Evolutionary conservation across 2,113 vertebrate species (phyloP).

Genomic region (Perccottus glenii): DNA sequence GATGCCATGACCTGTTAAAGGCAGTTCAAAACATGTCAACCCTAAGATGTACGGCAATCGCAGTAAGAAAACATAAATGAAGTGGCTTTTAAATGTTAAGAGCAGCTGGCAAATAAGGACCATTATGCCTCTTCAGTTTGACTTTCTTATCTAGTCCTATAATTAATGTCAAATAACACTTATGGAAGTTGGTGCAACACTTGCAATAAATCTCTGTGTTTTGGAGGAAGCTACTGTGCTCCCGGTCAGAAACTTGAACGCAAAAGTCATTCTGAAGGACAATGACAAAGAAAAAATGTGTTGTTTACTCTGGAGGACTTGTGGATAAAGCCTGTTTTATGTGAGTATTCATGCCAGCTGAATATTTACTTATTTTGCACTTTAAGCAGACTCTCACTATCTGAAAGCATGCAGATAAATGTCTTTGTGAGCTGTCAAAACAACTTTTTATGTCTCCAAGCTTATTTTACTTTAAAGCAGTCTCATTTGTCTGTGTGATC

Average conservation of each 20-base stretch:
- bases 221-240: neutral
- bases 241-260: slow-evolving; percentile 4
- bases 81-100: slow-evolving; percentile 1
- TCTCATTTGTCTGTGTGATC: slow-evolving; percentile 11
- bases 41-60: neutral
- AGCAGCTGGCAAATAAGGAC: neutral
- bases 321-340: slow-evolving; percentile 9
- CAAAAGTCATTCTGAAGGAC: slow-evolving; percentile 6
- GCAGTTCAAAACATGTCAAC: neutral
- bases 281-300: slow-evolving; percentile 4
- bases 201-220: neutral
- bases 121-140: neutral
- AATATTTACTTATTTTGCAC: slow-evolving; percentile 6
- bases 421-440: slow-evolving; percentile 19
- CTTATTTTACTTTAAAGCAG: slow-evolving; percentile 12
- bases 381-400: slow-evolving; percentile 5
- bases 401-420: slow-evolving; percentile 17
- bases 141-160: neutral
- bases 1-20: neutral
- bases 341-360: slow-evolving; percentile 7
- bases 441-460: slow-evolving; percentile 13
- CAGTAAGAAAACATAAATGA: neutral
- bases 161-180: slow-evolving; percentile 2
- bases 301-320: slow-evolving; percentile 14
- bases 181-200: neutral